phyloP scores from a whole-genome alignment of 2,888 invertebrate genomes.

The Conomelus anceps region DNA sequence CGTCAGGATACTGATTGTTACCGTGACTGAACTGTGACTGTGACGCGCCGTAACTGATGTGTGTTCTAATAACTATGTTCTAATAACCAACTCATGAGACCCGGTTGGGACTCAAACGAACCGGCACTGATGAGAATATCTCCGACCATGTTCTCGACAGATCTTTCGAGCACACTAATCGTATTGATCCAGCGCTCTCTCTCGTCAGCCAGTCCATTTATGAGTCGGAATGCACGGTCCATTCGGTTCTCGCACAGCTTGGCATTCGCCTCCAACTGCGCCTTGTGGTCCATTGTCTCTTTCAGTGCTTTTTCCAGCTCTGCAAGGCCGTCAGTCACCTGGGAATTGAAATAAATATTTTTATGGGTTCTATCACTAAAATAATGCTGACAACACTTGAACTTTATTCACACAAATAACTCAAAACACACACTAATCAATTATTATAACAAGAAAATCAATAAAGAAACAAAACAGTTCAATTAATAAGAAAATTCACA shows the following conservation, averaged over 20 bases:
- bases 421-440: no score
- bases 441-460: no score
- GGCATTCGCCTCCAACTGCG: conserved; percentile 65
- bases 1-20: no score
- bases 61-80: no score
- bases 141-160: conserved; percentile 56
- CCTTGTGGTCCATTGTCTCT: conserved; percentile 64
- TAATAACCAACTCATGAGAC: no score
- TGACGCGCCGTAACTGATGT: no score
- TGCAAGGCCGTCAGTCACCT: conserved; percentile 24
- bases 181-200: conserved; percentile 65
- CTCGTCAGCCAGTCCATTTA: conserved; percentile 61
- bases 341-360: background rate
- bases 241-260: conserved; percentile 69
- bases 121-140: conserved; percentile 63
- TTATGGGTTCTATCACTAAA: no score
- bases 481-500: no score
- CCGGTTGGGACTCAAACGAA: conserved; percentile 35
- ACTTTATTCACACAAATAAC: no score
- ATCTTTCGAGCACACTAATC: conserved; percentile 52
- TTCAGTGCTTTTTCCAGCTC: conserved; percentile 60
- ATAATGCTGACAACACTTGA: no score
- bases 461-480: no score
- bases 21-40: no score
- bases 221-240: conserved; percentile 65